These are phyloP conservation scores for Boloria selene DNA, from an alignment of 2,888 invertebrate species.

Conservation along the genomic window DNA sequence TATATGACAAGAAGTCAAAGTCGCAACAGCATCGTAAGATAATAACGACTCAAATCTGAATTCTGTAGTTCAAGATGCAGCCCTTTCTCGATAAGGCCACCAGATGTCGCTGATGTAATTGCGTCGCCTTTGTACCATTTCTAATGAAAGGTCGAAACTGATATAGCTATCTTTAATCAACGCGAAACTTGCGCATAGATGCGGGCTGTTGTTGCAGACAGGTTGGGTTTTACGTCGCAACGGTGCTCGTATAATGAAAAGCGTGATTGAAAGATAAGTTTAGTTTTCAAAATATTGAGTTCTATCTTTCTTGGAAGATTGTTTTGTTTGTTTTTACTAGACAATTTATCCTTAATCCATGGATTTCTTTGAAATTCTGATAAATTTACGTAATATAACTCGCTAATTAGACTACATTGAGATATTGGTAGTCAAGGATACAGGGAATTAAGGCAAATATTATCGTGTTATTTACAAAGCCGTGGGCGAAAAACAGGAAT, in stretches of 20 bases:
- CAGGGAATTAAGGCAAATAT: no score
- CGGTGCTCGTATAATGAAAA: background rate
- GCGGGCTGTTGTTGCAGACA: slow-evolving; percentile 62
- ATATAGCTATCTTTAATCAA: slow-evolving; percentile 81
- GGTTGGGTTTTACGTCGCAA: slow-evolving; percentile 36
- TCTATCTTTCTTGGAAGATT: no score
- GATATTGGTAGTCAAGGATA: no score
- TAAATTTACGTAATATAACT: no score
- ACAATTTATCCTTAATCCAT: no score
- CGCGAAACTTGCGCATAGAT: slow-evolving; percentile 72
- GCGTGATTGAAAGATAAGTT: background rate
- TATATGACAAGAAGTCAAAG: slow-evolving; percentile 7
- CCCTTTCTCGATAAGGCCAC: slow-evolving; percentile 73
- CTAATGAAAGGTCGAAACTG: slow-evolving; percentile 80
- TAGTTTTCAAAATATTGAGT: background rate
- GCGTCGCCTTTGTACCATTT: slow-evolving; percentile 72
- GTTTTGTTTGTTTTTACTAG: no score
- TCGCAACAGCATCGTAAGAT: slow-evolving; percentile 19
- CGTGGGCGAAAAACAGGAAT: no score
- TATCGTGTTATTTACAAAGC: no score
- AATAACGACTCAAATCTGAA: slow-evolving; percentile 32
- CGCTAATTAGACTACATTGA: no score
- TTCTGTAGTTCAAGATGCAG: slow-evolving; percentile 63
- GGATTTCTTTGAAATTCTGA: no score
- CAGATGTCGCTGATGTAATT: slow-evolving; percentile 79